Conservation (phyloP, 64 coral and sea anemone genomes). For the Porites australiensis region DNA sequence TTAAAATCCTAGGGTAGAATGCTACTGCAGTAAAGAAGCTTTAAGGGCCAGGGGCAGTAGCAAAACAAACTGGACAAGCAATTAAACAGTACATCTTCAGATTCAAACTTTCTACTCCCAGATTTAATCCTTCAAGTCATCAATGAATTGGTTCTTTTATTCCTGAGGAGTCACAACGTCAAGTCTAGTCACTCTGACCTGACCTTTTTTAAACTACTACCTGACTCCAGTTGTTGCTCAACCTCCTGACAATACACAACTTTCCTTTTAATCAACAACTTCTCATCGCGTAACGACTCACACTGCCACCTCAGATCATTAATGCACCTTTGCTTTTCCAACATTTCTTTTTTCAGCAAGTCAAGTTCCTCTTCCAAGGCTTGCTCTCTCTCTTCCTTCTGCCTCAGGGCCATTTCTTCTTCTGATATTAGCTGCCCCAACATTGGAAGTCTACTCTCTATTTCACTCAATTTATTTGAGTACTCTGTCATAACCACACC, state of each 20-base stretch:
- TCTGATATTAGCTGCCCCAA: neutral
- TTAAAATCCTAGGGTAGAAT: no score
- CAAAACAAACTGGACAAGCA: no score
- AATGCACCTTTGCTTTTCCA: neutral
- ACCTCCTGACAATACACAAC: neutral
- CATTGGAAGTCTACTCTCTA: neutral
- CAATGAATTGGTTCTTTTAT: no score
- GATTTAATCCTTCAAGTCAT: no score
- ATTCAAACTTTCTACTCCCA: no score
- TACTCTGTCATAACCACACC: neutral
- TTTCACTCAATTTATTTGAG: neutral
- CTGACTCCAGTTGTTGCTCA: neutral
- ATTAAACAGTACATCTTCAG: no score
- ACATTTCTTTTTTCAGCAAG: neutral
- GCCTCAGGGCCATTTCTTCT: neutral
- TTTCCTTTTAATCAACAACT: neutral
- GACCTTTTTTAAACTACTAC: neutral
- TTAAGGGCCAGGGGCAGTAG: no score
- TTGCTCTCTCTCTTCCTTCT: neutral
- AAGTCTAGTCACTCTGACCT: neutral
- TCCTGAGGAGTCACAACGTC: no score
- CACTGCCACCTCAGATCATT: neutral
- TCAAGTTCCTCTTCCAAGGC: constrained; percentile 5
- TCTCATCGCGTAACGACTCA: neutral
- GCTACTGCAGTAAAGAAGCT: no score